Base-by-base conservation (phyloP, 2,797 vertebrate species). In the Coracias cyanogaster region DNA sequence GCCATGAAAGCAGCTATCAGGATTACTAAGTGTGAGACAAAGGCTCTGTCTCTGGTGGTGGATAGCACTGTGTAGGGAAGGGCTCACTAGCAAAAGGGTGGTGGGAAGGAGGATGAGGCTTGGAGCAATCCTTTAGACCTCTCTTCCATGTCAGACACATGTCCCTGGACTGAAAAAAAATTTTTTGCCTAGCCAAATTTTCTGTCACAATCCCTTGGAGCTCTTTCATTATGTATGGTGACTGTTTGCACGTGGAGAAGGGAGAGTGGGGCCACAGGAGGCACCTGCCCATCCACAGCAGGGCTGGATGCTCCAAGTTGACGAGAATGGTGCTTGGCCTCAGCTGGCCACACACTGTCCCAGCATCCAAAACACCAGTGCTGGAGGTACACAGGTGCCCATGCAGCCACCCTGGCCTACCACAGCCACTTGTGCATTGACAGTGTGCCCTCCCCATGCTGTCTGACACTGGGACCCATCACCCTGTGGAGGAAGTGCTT, bases 251-350 rank as follows among this genome's bases (percentile, higher is more conserved):
- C 11, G 28, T 7, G 8, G 37, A 14, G 51, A 31, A 33, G 31
- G 52, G 35, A 46, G 8, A 66, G 19, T 0, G 0, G 15, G 22
- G 14, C 31, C 5, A 0, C 0, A 0, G 21, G 20, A 21, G 16
- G 15, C 24, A 21, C 73, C 60, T 33, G 25, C 11, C 19, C 6
- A 0, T 24, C 39, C 8, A 0, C 13, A 0, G 11, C 31, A 9
- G 82, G n/a, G n/a, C 35, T 57, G 80, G 60, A 17, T 1, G 15
- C 25, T 35, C 41, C 4, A 77, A 49, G 46, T 17, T 65, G 78
- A n/a, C 26, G 2, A 1, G 41, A 54, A 17, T 0, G 11, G 29
- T 4, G 6, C 9, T 0, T 0, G 4, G 35, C 17, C 45, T 52
- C 35, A 15, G 39, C 55, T 1, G 25, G 26, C 52, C 12, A 2